phyloP scores from a whole-genome alignment of 2,888 invertebrate genomes.

The Eretmocerus hayati region DNA sequence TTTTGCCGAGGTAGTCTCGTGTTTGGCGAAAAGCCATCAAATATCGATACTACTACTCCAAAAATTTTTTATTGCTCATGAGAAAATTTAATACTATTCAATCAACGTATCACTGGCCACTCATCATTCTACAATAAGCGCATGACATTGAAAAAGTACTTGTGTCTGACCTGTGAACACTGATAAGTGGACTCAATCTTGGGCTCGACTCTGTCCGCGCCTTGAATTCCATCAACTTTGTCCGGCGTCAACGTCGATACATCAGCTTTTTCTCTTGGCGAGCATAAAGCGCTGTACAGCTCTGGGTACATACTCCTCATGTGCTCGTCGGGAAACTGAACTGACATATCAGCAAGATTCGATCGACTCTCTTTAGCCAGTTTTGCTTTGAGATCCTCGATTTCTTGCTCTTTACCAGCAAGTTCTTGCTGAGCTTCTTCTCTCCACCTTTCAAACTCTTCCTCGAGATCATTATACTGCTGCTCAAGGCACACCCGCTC shows the following conservation, averaged over 20 bases:
- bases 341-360: conserved; percentile 24
- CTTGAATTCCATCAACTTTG: too few species aligned
- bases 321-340: conserved; percentile 32
- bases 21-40: too few species aligned
- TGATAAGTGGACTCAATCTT: neutral
- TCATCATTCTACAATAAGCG: too few species aligned
- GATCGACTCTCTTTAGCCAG: conserved; percentile 19
- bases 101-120: too few species aligned
- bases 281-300: conserved; percentile 7
- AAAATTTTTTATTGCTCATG: too few species aligned
- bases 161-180: conserved; percentile 15
- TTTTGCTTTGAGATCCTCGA: conserved; percentile 48
- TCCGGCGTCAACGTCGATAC: too few species aligned
- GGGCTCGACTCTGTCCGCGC: neutral
- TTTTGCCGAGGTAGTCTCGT: too few species aligned
- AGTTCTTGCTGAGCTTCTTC: conserved; percentile 50
- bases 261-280: too few species aligned
- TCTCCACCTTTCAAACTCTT: conserved; percentile 59
- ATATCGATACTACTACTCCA: too few species aligned
- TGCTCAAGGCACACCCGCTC: conserved; percentile 67
- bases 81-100: too few species aligned
- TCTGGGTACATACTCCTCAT: conserved; percentile 8
- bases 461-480: conserved; percentile 64
- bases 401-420: conserved; percentile 53
- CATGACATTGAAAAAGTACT: too few species aligned